A percentile compares a stretch with the other conserved stretches of the same genome.
These are phyloP conservation scores for Siniperca knerii DNA, from an alignment of 2,113 vertebrate species.

Conservation along the genomic window DNA sequence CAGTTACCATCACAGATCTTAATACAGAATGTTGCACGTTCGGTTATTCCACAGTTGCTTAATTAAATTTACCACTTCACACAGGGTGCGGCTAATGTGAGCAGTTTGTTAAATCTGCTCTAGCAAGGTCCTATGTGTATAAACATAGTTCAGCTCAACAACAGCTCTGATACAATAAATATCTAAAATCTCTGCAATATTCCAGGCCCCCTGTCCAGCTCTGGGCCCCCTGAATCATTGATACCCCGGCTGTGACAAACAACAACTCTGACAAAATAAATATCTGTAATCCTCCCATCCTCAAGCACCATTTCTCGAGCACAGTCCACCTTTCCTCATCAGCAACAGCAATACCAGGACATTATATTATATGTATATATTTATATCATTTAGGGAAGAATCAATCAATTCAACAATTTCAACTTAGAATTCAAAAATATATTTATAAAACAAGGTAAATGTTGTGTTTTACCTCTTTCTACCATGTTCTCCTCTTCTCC, in stretches of 20 bases:
- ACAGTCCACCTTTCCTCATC: too few species aligned
- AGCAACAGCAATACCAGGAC: too few species aligned
- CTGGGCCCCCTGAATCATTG: too few species aligned
- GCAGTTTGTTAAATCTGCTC: too few species aligned
- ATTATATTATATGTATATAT: too few species aligned
- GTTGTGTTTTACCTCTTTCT: conserved; percentile 22
- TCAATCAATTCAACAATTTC: background rate
- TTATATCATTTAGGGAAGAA: background rate
- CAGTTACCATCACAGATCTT: background rate
- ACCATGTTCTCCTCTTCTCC: background rate
- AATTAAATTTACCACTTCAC: background rate
- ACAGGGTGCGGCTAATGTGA: background rate
- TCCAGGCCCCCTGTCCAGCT: too few species aligned
- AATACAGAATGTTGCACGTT: conserved; percentile 9
- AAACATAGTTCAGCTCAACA: background rate
- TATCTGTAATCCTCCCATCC: background rate
- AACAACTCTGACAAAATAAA: too few species aligned
- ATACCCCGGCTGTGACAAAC: too few species aligned
- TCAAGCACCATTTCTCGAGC: background rate
- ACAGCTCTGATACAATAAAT: background rate
- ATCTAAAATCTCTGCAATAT: background rate
- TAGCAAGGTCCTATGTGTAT: too few species aligned
- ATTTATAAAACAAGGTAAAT: background rate
- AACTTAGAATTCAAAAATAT: background rate
- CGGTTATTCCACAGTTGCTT: too few species aligned